These are phyloP conservation scores for Rutpela maculata DNA, from an alignment of 2,888 invertebrate genomes.

Conservation along the genomic window DNA sequence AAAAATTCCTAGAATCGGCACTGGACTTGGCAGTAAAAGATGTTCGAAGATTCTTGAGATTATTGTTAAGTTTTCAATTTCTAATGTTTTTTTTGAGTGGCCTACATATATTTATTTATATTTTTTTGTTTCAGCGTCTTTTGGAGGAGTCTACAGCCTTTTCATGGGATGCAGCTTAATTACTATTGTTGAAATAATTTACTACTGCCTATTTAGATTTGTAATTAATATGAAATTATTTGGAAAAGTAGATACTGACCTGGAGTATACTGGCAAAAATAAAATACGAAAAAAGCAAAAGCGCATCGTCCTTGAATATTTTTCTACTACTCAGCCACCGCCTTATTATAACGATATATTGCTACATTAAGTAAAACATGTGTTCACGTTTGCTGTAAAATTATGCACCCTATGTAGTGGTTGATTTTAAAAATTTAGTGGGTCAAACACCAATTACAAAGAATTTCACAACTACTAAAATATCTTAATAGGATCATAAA, in stretches of 20 bases:
- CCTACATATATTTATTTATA: background rate
- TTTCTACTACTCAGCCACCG: background rate
- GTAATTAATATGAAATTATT: constrained; percentile 59
- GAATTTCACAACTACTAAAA: no score
- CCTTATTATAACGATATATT: constrained; percentile 25
- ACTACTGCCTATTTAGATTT: constrained; percentile 68
- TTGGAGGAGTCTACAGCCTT: constrained; percentile 73
- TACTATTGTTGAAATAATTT: constrained; percentile 71
- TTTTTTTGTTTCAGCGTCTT: constrained; percentile 67
- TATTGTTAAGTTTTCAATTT: no score
- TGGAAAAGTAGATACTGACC: constrained; percentile 44
- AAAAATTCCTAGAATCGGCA: no score
- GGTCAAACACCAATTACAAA: no score
- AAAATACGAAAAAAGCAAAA: constrained; percentile 20
- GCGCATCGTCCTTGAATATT: background rate
- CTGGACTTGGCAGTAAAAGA: no score
- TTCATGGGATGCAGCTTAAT: constrained; percentile 73
- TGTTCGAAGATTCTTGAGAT: no score
- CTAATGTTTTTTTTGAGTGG: no score
- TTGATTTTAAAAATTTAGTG: no score
- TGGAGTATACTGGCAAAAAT: constrained; percentile 11
- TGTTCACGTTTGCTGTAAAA: no score
- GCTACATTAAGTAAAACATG: background rate
- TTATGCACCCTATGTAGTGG: no score
- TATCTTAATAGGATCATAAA: no score